Evolutionary conservation across 2,888 invertebrate genomes (phyloP).

Genomic region (Labia minor): DNA sequence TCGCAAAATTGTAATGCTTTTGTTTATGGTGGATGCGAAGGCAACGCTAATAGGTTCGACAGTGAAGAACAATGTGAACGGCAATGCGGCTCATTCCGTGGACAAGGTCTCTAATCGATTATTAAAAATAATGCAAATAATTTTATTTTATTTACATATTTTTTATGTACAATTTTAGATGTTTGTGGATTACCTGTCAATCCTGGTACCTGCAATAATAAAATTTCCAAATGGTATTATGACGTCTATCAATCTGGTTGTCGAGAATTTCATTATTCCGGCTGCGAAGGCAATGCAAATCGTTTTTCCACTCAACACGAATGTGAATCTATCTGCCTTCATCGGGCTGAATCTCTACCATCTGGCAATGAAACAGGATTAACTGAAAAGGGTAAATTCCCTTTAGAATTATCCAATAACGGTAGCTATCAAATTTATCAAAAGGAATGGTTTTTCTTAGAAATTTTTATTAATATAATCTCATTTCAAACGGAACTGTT

Average conservation of each 20-base stretch:
- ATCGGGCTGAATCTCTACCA: conserved; percentile 44
- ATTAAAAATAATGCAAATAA: too few relatives aligned
- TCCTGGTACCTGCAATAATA: conserved; percentile 58
- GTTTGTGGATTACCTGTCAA: conserved; percentile 57
- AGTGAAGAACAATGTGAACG: conserved; percentile 67
- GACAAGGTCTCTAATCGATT: conserved; percentile 55
- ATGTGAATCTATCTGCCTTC: conserved; percentile 60
- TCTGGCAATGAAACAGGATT: conserved; percentile 35
- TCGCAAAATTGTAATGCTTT: conserved; percentile 50
- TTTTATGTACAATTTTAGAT: conserved; percentile 41
- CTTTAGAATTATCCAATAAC: too few relatives aligned
- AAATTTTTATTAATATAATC: too few relatives aligned
- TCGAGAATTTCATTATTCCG: conserved; percentile 61
- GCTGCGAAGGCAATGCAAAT: conserved; percentile 77
- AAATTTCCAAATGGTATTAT: conserved; percentile 59
- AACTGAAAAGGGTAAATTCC: conserved; percentile 34
- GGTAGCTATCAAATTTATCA: too few relatives aligned
- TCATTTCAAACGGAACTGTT: too few relatives aligned
- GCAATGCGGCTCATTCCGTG: conserved; percentile 60
- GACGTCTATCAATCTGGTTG: conserved; percentile 51
- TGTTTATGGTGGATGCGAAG: conserved; percentile 59
- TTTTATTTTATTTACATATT: neutral
- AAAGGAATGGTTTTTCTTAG: too few relatives aligned
- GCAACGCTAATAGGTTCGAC: conserved; percentile 62
- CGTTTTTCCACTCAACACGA: conserved; percentile 63